These are phyloP conservation scores for Hydrolagus affinis DNA, from an alignment of 2,113 vertebrate genomes.

Conservation along the genomic window DNA sequence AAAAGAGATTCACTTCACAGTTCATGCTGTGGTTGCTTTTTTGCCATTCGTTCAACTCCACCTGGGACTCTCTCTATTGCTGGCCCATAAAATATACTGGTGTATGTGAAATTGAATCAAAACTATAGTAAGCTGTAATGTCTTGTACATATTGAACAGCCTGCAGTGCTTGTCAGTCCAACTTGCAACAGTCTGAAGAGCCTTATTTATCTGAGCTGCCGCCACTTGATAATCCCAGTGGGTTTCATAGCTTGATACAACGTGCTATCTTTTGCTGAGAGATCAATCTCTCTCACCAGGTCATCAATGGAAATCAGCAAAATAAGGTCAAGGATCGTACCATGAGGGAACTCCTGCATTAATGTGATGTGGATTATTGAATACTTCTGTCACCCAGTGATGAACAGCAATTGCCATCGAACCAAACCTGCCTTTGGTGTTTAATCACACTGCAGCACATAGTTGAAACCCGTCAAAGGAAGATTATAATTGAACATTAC, in stretches of 20 bases:
- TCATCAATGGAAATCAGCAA: background rate
- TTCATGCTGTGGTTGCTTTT: too few relatives aligned
- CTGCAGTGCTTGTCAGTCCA: background rate
- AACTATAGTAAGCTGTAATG: background rate
- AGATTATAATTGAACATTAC: background rate
- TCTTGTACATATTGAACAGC: background rate
- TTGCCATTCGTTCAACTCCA: too few relatives aligned
- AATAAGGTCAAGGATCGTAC: background rate
- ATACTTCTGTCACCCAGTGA: too few relatives aligned
- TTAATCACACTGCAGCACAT: background rate
- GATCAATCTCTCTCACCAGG: background rate
- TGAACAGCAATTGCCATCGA: background rate
- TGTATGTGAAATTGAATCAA: background rate
- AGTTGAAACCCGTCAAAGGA: background rate
- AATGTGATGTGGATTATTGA: background rate
- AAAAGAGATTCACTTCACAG: too few relatives aligned
- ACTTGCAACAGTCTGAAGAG: background rate
- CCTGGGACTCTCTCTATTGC: background rate
- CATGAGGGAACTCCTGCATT: too few relatives aligned
- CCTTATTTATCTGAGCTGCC: background rate
- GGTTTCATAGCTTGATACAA: background rate
- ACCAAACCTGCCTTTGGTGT: background rate
- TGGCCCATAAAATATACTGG: background rate
- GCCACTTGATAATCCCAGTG: background rate
- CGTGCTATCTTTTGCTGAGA: background rate